Evolutionary conservation across 2,797 vertebrate genomes (phyloP).

Genomic region (Pyrocephalus nanus): DNA sequence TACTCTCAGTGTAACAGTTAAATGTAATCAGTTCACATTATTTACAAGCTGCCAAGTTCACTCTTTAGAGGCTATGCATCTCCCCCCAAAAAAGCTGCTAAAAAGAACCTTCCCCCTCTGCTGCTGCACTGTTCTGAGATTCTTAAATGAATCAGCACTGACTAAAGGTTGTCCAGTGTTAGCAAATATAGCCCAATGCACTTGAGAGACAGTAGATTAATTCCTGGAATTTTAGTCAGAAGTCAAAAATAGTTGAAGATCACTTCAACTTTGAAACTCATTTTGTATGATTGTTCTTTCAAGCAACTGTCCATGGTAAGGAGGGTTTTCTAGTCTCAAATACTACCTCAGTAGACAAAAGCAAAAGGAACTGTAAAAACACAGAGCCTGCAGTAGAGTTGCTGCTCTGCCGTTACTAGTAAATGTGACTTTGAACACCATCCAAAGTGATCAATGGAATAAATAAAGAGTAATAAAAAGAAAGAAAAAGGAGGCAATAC

Average conservation of each 20-base stretch:
- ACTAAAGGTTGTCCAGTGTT: slow-evolving; percentile 32
- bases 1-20: slow-evolving; percentile 45
- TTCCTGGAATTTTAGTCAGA: slow-evolving; percentile 48
- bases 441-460: neutral
- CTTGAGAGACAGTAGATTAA: slow-evolving; percentile 54
- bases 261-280: slow-evolving; percentile 22
- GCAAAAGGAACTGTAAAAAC: neutral
- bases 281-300: neutral
- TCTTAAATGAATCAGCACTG: slow-evolving; percentile 53
- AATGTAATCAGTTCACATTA: slow-evolving; percentile 65
- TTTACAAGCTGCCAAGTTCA: slow-evolving; percentile 55
- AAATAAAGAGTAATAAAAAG: neutral
- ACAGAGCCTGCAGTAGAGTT: neutral
- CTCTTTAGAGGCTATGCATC: slow-evolving; percentile 12
- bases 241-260: slow-evolving; percentile 48
- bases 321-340: neutral
- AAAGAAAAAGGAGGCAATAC: neutral
- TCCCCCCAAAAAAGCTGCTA: slow-evolving; percentile 49
- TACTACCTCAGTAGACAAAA: neutral
- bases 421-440: neutral
- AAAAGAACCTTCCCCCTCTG: slow-evolving; percentile 52
- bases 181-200: slow-evolving; percentile 1
- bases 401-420: neutral
- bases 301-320: neutral
- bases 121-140: slow-evolving; percentile 42